These are phyloP conservation scores for Charaxes varanes DNA, from an alignment of 1,140 invertebrate species.

Conservation along the genomic window DNA sequence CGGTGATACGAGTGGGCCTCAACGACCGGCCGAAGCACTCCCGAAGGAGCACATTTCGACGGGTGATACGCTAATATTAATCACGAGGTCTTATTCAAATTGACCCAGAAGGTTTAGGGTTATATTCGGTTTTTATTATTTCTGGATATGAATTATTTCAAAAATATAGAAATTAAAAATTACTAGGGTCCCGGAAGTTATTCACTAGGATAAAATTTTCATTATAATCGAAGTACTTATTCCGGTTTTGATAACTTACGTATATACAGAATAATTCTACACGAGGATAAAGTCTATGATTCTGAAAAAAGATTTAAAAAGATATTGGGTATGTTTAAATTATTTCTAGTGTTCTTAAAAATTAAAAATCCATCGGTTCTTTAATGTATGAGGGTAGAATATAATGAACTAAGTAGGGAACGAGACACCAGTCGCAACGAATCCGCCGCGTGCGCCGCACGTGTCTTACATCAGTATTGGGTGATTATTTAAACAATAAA, in stretches of 20 bases:
- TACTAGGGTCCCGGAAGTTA: too few relatives aligned
- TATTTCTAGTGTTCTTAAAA: too few relatives aligned
- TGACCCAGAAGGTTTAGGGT: conserved; percentile 23
- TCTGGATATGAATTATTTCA: too few relatives aligned
- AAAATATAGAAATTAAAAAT: too few relatives aligned
- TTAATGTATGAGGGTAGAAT: neutral
- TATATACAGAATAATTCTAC: too few relatives aligned
- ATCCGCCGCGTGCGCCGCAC: conserved; percentile 25
- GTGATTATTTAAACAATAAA: conserved; percentile 60
- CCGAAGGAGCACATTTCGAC: conserved; percentile 46
- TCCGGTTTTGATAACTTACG: too few relatives aligned
- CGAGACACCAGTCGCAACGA: neutral
- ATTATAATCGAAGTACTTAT: too few relatives aligned
- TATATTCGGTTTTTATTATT: conserved; percentile 13
- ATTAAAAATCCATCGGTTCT: neutral
- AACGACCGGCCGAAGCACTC: conserved; percentile 28
- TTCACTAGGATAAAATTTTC: too few relatives aligned
- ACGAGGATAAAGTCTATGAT: too few relatives aligned
- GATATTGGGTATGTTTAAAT: too few relatives aligned
- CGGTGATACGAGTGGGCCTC: conserved; percentile 23
- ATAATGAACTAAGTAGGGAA: conserved; percentile 4
- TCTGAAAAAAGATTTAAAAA: too few relatives aligned
- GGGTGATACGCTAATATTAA: conserved; percentile 50
- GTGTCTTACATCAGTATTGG: conserved; percentile 25
- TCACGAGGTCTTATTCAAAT: conserved; percentile 52